A percentile compares a stretch with the other conserved stretches of the same genome.
These are phyloP conservation scores for Helicoverpa armigera DNA, from an alignment of 1,140 invertebrate genomes.

Conservation along the genomic window DNA sequence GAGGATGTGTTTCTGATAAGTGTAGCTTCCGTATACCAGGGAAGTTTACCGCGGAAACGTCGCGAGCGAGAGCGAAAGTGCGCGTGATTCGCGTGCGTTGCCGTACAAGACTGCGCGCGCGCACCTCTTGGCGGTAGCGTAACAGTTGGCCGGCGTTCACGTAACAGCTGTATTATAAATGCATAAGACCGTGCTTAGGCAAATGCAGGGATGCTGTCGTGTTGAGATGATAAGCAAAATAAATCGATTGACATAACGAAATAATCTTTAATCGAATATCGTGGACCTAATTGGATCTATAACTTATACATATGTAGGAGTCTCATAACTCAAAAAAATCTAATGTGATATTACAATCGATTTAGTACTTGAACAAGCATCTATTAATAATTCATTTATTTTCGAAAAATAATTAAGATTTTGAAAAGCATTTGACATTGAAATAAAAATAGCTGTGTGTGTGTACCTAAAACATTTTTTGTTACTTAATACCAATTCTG, in stretches of 20 bases:
- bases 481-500: too few species aligned
- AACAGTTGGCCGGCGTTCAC: conserved; percentile 63
- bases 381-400: too few species aligned
- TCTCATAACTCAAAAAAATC: too few species aligned
- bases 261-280: too few species aligned
- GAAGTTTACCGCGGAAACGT: conserved; percentile 57
- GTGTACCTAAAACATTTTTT: too few species aligned
- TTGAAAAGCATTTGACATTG: too few species aligned
- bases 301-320: too few species aligned
- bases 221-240: not conserved
- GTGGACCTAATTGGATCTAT: too few species aligned
- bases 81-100: conserved; percentile 74
- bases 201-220: not conserved
- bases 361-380: too few species aligned
- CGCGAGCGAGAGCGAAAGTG: conserved; percentile 80
- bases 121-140: conserved; percentile 43
- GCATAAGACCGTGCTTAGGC: conserved; percentile 42
- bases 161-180: conserved; percentile 61
- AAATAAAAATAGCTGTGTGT: too few species aligned
- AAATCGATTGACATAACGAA: not conserved
- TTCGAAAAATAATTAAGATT: too few species aligned
- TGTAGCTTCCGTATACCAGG: conserved; percentile 50
- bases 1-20: conserved; percentile 42
- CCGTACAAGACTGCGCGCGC: conserved; percentile 70
- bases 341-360: too few species aligned